Evolutionary conservation across 2,113 vertebrate genomes (phyloP).

Genomic region (Ictidomys tridecemlineatus): DNA sequence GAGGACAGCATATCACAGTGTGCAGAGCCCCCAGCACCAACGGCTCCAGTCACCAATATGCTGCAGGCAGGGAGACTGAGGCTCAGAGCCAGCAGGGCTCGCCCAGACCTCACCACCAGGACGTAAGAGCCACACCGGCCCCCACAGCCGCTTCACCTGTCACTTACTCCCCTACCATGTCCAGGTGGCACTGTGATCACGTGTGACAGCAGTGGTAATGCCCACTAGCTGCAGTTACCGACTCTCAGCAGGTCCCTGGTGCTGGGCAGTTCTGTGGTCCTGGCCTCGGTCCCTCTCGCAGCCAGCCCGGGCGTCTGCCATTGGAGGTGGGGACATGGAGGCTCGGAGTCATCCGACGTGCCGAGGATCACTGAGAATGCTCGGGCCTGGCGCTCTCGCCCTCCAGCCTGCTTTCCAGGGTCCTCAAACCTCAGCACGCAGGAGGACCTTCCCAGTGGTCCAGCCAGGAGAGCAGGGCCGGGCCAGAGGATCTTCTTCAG

Average conservation of each 20-base stretch:
- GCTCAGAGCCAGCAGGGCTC: neutral
- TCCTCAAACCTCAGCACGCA: neutral
- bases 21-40: neutral
- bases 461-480: no score
- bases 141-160: neutral
- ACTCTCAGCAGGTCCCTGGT: neutral
- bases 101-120: neutral
- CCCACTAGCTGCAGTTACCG: accelerated
- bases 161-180: accelerated
- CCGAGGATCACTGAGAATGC: neutral
- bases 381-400: neutral
- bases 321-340: neutral
- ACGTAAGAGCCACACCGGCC: neutral
- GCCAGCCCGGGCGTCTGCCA: neutral
- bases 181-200: accelerated
- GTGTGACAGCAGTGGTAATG: neutral
- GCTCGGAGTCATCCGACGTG: neutral
- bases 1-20: accelerated
- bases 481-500: neutral
- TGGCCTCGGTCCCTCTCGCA: neutral
- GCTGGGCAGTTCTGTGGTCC: no score
- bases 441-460: accelerated
- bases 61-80: neutral
- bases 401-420: neutral
- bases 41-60: accelerated